A percentile compares a stretch with the other conserved stretches of the same genome.
These are phyloP conservation scores for Sebastes cheni DNA, from an alignment of 2,797 vertebrate species.

Conservation along the genomic window DNA sequence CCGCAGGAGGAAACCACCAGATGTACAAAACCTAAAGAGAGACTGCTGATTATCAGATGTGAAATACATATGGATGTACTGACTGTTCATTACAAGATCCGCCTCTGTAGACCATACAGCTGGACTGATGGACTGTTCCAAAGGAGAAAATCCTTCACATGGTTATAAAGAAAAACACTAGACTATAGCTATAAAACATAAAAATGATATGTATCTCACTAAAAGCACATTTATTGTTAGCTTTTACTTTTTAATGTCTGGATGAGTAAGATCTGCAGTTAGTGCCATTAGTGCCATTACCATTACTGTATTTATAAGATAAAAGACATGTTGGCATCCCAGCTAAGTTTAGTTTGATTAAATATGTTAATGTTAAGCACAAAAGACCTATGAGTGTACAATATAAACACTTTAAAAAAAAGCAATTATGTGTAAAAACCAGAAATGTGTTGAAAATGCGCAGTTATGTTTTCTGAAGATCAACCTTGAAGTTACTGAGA, in stretches of 20 bases:
- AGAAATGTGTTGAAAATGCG: not conserved
- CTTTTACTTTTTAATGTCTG: not conserved
- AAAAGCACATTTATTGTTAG: not conserved
- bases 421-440: not conserved
- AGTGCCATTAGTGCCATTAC: too few relatives aligned
- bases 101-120: not conserved
- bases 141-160: too few relatives aligned
- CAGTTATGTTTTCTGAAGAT: not conserved
- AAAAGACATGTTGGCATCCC: not conserved
- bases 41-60: not conserved
- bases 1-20: conserved; percentile 80
- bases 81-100: not conserved
- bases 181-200: not conserved
- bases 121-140: not conserved
- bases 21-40: conserved; percentile 66
- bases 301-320: not conserved
- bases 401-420: not conserved
- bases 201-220: not conserved
- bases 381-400: not conserved
- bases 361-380: not conserved
- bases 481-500: not conserved
- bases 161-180: conserved; percentile 14
- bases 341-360: not conserved
- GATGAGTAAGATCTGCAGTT: not conserved
- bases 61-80: too few relatives aligned